Conservation (phyloP, 2,113 vertebrate species). For the Fulica atra region DNA sequence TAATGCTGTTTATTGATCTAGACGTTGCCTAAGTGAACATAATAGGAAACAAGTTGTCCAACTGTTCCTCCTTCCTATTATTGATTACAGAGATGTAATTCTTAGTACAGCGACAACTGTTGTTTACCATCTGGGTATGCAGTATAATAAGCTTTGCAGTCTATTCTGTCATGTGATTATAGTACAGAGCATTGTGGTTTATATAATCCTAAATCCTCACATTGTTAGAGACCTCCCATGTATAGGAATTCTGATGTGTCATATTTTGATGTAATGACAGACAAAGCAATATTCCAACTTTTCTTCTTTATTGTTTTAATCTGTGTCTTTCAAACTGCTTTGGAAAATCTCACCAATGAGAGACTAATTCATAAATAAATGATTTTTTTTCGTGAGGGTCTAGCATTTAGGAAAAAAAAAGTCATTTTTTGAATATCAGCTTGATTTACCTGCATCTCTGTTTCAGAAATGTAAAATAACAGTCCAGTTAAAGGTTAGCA, state of each 20-base stretch:
- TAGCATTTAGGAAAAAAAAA: background rate
- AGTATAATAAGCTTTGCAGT: constrained; percentile 70
- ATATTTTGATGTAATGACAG: constrained; percentile 12
- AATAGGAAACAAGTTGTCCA: constrained; percentile 76
- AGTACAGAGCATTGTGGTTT: constrained; percentile 34
- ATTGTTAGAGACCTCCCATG: background rate
- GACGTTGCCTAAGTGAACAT: constrained; percentile 75
- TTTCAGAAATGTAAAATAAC: background rate
- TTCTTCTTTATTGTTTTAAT: constrained; percentile 13
- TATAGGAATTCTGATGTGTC: constrained; percentile 35
- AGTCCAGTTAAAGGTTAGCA: background rate
- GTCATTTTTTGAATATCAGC: background rate
- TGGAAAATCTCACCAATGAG: background rate
- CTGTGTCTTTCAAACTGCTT: background rate
- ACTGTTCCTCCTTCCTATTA: constrained; percentile 75
- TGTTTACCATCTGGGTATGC: constrained; percentile 74
- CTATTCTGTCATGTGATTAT: constrained; percentile 52
- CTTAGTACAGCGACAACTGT: constrained; percentile 70
- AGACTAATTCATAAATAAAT: constrained; percentile 9
- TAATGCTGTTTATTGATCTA: constrained; percentile 76
- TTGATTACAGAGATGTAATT: constrained; percentile 75
- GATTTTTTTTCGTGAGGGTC: background rate
- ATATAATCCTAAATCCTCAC: constrained; percentile 47
- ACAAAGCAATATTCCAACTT: background rate
- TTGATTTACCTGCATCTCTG: background rate